phyloP scores from a whole-genome alignment of 2,888 invertebrate genomes.

The Spilosoma lubricipeda region DNA sequence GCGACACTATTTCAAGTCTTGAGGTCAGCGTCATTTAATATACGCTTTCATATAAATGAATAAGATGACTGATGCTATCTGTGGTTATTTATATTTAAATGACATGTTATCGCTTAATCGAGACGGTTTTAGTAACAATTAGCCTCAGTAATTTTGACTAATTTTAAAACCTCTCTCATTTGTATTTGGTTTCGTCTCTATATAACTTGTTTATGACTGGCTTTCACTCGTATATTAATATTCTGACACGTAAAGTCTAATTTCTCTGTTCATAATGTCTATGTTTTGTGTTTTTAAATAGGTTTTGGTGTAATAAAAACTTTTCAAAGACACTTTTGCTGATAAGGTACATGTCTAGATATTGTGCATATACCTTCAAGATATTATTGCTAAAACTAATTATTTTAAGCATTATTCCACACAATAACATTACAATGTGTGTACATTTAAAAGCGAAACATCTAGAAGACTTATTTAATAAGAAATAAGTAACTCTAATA shows the following conservation, averaged over 20 bases:
- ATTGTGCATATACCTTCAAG: conserved; percentile 17
- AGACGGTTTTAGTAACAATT: conserved; percentile 35
- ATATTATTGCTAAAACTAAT: conserved; percentile 6
- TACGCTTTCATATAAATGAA: conserved; percentile 42
- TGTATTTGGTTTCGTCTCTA: conserved; percentile 32
- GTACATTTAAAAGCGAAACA: neutral
- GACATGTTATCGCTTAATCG: conserved; percentile 36
- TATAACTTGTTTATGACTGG: conserved; percentile 29
- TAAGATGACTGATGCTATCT: conserved; percentile 36
- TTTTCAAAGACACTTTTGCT: conserved; percentile 26
- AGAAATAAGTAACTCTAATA: neutral
- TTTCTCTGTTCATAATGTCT: conserved; percentile 15
- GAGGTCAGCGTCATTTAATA: conserved; percentile 30
- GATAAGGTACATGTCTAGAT: conserved; percentile 21
- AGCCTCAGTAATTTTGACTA: conserved; percentile 34
- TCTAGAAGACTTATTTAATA: neutral
- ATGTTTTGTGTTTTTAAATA: conserved; percentile 19
- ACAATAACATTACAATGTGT: no score
- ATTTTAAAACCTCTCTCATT: conserved; percentile 37
- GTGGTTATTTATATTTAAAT: conserved; percentile 30
- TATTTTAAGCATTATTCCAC: no score
- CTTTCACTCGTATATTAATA: conserved; percentile 25
- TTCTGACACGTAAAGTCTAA: conserved; percentile 2
- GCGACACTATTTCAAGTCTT: conserved; percentile 28
- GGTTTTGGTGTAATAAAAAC: conserved; percentile 8